Evolutionary conservation across 2,797 vertebrate genomes (phyloP), one percentile per base, ranked within the genome.

Genomic region (Mormyrops boulengeri): DNA sequence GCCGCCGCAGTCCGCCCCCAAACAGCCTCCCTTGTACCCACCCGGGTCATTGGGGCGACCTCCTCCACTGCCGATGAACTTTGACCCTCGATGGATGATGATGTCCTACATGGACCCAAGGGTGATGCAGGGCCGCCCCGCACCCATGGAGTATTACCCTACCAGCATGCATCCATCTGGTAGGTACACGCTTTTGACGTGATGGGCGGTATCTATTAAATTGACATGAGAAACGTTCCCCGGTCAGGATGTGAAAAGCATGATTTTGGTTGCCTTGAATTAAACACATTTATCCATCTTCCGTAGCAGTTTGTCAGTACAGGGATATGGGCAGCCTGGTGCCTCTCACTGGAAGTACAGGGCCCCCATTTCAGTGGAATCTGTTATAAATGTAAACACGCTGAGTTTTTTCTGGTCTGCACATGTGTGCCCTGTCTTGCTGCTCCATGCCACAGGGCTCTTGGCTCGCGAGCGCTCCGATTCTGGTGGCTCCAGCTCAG

Each of bases 1-100:
- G 90, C 93, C 92, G 80, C 95, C 91, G 2, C 96, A 96, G 91
- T 91, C 94, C 0, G 96, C 94, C 89, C 95, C 95, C 11, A 96
- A 96, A 91, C 96, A 96, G 90, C 91, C 92, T 44, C 96, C 97
- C 44, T 92, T 97, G 60, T 97, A 97, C 90, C 97, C 97, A 44
- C 96, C 97, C 0, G 92, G 96, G 91, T 96, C 95, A 89, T 96
- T 98, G 93, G 97, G 97, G 60, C 95, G 97, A 30, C 97, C 97
- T 5, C 97, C 97, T 0, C 97, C 97, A 44, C 95, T 98, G 93
- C 96, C 97, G 0, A 96, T 99, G 94, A 98, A 97, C 93, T 98
- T 98, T 90, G 98, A 99, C 91, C 98, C 98, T 19, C 97, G 98
- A 26, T 99, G 98, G 98, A 97, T 99, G 97, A 98, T 99, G 94